Percentiles rank a stretch among this genome's conserved stretches.
Evolutionary conservation across 2,888 invertebrate genomes (phyloP).

Genomic region (Ormyrus nitidulus): DNA sequence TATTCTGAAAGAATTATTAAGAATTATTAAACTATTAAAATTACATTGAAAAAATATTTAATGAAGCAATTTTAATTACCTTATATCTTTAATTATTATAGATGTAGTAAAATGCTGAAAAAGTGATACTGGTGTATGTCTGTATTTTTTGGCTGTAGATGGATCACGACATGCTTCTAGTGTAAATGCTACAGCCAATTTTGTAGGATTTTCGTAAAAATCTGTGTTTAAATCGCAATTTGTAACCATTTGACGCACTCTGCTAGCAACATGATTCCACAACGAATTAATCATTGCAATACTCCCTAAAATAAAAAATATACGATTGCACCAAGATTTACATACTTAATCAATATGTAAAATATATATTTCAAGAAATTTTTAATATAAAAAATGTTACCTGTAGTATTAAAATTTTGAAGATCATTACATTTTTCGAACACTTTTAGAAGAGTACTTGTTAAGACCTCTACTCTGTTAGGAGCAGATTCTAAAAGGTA

Average conservation of each 20-base stretch:
- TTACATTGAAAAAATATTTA: background rate
- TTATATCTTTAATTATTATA: slow-evolving; percentile 69
- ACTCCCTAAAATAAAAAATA: slow-evolving; percentile 57
- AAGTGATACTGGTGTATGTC: slow-evolving; percentile 68
- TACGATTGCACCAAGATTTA: background rate
- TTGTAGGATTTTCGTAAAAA: slow-evolving; percentile 66
- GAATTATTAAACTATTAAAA: slow-evolving; percentile 21
- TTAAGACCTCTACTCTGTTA: slow-evolving; percentile 64
- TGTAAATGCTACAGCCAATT: slow-evolving; percentile 70
- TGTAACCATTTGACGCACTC: slow-evolving; percentile 69
- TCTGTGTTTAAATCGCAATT: slow-evolving; percentile 62
- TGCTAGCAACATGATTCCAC: slow-evolving; percentile 69
- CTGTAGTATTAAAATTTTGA: slow-evolving; percentile 37
- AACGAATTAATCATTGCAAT: slow-evolving; percentile 66
- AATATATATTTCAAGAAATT: background rate
- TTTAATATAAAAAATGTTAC: slow-evolving; percentile 28
- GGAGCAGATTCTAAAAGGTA: slow-evolving; percentile 69
- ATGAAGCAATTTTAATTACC: slow-evolving; percentile 58
- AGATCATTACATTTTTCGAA: slow-evolving; percentile 65
- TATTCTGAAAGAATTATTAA: slow-evolving; percentile 63
- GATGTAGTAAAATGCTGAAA: slow-evolving; percentile 71
- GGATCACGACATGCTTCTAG: slow-evolving; percentile 68
- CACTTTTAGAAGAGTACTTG: slow-evolving; percentile 63
- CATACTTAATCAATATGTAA: slow-evolving; percentile 8
- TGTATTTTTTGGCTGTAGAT: slow-evolving; percentile 64